Conservation (phyloP, 2,888 invertebrate genomes). For the Netelia melanura region DNA sequence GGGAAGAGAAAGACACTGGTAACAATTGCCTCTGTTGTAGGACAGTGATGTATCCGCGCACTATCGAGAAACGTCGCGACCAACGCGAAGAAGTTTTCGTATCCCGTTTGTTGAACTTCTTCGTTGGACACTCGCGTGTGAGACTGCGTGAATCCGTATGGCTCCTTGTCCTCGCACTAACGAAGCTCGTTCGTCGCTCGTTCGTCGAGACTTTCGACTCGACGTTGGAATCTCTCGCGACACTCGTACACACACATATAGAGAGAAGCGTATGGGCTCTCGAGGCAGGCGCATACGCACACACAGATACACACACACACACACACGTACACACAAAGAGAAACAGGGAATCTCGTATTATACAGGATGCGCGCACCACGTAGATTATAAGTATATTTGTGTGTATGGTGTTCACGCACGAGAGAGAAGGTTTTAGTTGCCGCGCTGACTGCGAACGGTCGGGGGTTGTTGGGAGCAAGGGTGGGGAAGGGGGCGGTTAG, state of each 20-base stretch:
- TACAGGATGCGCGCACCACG: conserved; percentile 13
- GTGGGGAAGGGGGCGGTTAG: conserved; percentile 61
- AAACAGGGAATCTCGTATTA: conserved; percentile 44
- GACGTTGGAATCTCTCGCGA: conserved; percentile 50
- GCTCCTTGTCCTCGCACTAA: neutral
- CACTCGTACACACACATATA: neutral
- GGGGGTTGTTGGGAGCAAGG: conserved; percentile 50
- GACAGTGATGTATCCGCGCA: neutral
- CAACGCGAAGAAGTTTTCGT: conserved; percentile 23
- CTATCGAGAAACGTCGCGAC: neutral
- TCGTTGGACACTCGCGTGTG: conserved; percentile 12
- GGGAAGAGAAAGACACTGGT: neutral
- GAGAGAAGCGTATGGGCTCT: too few species aligned
- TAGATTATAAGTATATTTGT: conserved; percentile 6
- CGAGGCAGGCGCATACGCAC: neutral
- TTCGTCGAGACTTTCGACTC: conserved; percentile 46
- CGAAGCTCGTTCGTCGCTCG: conserved; percentile 24
- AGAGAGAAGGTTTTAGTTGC: conserved; percentile 42
- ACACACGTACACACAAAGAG: conserved; percentile 7
- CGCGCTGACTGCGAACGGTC: conserved; percentile 45
- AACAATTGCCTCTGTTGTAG: neutral
- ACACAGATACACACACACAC: conserved; percentile 8
- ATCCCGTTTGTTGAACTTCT: conserved; percentile 48
- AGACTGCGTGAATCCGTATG: conserved; percentile 25
- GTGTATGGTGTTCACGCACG: neutral